phyloP scores from a whole-genome alignment of 1,140 invertebrate genomes.

The Drosophila bocki region DNA sequence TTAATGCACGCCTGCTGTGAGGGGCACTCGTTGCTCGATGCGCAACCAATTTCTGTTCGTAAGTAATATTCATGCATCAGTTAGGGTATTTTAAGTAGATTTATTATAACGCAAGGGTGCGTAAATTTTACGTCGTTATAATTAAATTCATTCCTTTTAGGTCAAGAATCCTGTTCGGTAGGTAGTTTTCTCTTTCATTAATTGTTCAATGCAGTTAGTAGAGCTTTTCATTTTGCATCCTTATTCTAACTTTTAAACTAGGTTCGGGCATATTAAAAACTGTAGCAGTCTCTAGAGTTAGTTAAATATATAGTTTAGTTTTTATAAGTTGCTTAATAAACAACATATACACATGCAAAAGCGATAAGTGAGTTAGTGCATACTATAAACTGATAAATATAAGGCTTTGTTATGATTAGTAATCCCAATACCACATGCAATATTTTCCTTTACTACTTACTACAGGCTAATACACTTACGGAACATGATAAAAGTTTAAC shows the following conservation, averaged over 20 bases:
- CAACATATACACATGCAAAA: constrained; percentile 82
- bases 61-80: constrained; percentile 68
- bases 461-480: constrained; percentile 55
- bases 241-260: constrained; percentile 28
- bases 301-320: constrained; percentile 40
- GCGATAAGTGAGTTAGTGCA: constrained; percentile 65
- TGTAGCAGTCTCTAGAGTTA: constrained; percentile 47
- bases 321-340: constrained; percentile 53
- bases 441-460: constrained; percentile 2
- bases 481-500: constrained; percentile 38
- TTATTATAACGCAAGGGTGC: constrained; percentile 18
- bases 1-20: constrained; percentile 91
- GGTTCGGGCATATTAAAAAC: constrained; percentile 37
- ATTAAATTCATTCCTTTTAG: constrained; percentile 56
- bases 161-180: constrained; percentile 68
- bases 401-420: constrained; percentile 35
- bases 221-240: constrained; percentile 15
- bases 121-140: constrained; percentile 33
- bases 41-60: constrained; percentile 89
- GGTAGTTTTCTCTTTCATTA: constrained; percentile 59
- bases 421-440: constrained; percentile 50
- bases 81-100: constrained; percentile 26
- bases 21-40: constrained; percentile 90
- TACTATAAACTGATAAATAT: neutral
- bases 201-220: constrained; percentile 78